phyloP scores from a whole-genome alignment of 2,113 vertebrate species.

The Psephotus haematonotus region DNA sequence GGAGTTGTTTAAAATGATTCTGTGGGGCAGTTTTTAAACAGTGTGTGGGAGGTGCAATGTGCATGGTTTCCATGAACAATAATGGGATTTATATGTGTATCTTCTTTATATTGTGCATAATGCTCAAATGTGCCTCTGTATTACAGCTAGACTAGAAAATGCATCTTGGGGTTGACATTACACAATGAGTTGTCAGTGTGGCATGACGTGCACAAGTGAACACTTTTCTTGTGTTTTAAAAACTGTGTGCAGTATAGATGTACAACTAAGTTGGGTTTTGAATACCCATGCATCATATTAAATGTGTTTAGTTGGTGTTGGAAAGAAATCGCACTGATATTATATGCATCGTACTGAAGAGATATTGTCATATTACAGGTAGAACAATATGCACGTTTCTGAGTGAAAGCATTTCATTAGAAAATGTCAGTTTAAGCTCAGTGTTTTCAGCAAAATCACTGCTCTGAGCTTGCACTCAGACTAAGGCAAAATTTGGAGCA shows the following conservation, averaged over 20 bases:
- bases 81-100: background rate
- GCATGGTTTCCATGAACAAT: background rate
- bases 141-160: background rate
- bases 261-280: background rate
- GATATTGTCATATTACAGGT: background rate
- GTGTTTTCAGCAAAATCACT: background rate
- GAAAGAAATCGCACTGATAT: background rate
- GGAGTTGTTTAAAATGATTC: slow-evolving; percentile 21
- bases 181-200: background rate
- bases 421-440: background rate
- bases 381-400: background rate
- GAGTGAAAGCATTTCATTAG: background rate
- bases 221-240: background rate
- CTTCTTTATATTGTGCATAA: background rate
- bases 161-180: background rate
- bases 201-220: background rate
- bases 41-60: background rate
- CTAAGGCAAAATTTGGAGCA: background rate
- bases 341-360: background rate
- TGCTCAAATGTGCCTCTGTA: background rate
- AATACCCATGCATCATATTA: background rate
- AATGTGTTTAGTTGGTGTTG: background rate
- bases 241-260: background rate
- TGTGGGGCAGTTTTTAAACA: background rate
- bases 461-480: background rate